phyloP scores from a whole-genome alignment of 2,888 invertebrate species.

The Volucella bombylans region DNA sequence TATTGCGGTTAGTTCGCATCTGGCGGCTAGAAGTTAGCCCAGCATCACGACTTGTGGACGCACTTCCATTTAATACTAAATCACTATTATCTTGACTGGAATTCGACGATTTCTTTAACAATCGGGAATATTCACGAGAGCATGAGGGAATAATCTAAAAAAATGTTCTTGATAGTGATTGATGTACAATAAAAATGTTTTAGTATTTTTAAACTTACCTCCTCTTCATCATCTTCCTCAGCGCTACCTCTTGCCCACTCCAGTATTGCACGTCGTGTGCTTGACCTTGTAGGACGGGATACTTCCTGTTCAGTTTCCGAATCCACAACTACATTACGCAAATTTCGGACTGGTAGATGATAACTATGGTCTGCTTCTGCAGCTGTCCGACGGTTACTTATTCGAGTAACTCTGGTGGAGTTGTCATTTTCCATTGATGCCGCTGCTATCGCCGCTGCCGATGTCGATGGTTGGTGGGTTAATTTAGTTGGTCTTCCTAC shows the following conservation, averaged over 20 bases:
- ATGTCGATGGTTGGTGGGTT: constrained; percentile 55
- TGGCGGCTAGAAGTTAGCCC: constrained; percentile 75
- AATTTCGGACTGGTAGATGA: constrained; percentile 79
- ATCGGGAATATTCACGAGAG: constrained; percentile 34
- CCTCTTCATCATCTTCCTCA: constrained; percentile 80
- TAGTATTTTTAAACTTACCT: constrained; percentile 75
- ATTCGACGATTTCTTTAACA: constrained; percentile 52
- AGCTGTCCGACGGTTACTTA: constrained; percentile 75
- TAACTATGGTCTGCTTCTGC: constrained; percentile 82
- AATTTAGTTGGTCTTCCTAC: constrained; percentile 76
- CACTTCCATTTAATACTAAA: constrained; percentile 53
- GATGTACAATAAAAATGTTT: not conserved
- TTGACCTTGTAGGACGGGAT: constrained; percentile 80
- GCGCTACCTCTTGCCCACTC: constrained; percentile 81
- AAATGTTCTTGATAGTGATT: not conserved
- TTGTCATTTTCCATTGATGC: constrained; percentile 71
- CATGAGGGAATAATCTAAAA: constrained; percentile 78
- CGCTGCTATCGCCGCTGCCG: constrained; percentile 63
- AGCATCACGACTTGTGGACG: constrained; percentile 48
- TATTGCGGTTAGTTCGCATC: constrained; percentile 81
- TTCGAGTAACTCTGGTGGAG: constrained; percentile 79
- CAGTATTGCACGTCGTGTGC: constrained; percentile 79
- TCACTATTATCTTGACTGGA: constrained; percentile 77
- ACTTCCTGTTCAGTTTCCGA: constrained; percentile 80
- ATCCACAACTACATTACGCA: constrained; percentile 77